Base-by-base conservation (phyloP, 2,113 vertebrate genomes). In the Myrmecophaga tridactyla region DNA sequence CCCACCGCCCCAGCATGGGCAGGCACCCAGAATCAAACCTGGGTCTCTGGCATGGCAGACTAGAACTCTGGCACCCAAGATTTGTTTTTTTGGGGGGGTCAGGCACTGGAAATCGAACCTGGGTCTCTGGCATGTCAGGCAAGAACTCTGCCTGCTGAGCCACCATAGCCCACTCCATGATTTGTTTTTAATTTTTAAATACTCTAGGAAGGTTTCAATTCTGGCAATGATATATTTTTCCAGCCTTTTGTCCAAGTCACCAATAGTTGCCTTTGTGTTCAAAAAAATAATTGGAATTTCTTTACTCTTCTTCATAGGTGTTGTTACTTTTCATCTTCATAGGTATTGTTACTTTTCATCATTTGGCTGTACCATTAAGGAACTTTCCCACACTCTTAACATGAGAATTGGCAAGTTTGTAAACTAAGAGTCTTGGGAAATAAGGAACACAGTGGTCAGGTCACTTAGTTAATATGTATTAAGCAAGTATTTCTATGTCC, bases 141-240 rank as follows among this genome's bases (percentile, higher is more conserved):
- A n/a, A n/a, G n/a, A n/a, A n/a, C n/a, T n/a, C n/a, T n/a, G n/a
- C n/a, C n/a, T n/a, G n/a, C n/a, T n/a, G n/a, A n/a, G n/a, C n/a
- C n/a, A n/a, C n/a, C n/a, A n/a, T n/a, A n/a, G n/a, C n/a, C n/a
- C n/a, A n/a, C n/a, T n/a, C n/a, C n/a, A n/a, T n/a, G n/a, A n/a
- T n/a, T n/a, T n/a, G n/a, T n/a, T 93, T 94, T 80, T 94, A 75
- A 81, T 80, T 63, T 86, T 83, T 31, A 48, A 63, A 56, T 70
- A 70, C 69, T 89, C 43, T 82, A 81, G 67, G 73, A 48, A 75
- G 14, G n/a, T 80, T 94, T 86, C 48, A 78, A 70, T 93, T 76
- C 63, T 69, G 53, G 36, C 25, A 51, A 39, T 87, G 63, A 25
- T 18, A 6, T 39, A 13, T 69, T 18, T 60, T 48, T 81, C 80